Evolutionary conservation across 2,888 invertebrate genomes (phyloP).

Genomic region (Diabrotica balteata): DNA sequence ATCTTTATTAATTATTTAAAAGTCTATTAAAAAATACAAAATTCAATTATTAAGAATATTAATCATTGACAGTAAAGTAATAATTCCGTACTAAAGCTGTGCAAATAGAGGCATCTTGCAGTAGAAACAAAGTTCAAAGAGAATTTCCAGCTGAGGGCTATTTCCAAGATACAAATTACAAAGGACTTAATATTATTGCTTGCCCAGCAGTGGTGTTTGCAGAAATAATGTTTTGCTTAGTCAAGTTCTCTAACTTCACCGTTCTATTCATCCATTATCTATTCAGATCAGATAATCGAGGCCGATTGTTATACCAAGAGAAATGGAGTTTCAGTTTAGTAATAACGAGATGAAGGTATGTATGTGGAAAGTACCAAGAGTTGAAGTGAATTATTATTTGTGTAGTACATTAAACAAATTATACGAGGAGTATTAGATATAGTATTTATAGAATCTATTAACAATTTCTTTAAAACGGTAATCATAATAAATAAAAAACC

Average conservation of each 20-base stretch:
- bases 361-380: too few relatives aligned
- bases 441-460: too few relatives aligned
- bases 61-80: background rate
- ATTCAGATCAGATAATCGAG: conserved; percentile 17
- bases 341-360: too few relatives aligned
- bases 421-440: too few relatives aligned
- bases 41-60: background rate
- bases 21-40: background rate
- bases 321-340: too few relatives aligned
- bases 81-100: conserved; percentile 8
- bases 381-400: too few relatives aligned
- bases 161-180: conserved; percentile 24
- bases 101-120: conserved; percentile 1
- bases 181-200: conserved; percentile 27
- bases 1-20: too few relatives aligned
- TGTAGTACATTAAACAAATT: too few relatives aligned
- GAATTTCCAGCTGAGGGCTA: conserved; percentile 17
- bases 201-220: conserved; percentile 27
- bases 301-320: too few relatives aligned
- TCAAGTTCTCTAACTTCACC: conserved; percentile 21
- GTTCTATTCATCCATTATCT: conserved; percentile 1
- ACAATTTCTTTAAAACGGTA: too few relatives aligned
- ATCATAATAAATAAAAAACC: too few relatives aligned
- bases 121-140: conserved; percentile 21
- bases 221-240: conserved; percentile 29